Base-by-base conservation (phyloP, 2,888 invertebrate species). In the Yponomeuta cagnagella region DNA sequence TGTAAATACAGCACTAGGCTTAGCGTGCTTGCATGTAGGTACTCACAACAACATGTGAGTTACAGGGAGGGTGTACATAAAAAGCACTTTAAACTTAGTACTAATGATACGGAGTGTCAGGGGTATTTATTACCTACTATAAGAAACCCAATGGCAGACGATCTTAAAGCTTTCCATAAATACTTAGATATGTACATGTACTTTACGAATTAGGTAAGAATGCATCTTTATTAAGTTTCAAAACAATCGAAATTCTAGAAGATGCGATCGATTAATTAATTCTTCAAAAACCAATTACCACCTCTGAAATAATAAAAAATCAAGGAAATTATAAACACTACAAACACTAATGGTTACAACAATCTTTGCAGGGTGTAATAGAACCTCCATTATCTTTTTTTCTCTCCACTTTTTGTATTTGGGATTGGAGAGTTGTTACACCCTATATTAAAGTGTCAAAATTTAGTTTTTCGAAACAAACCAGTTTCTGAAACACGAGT, bases 71-170 rank as follows among this genome's bases (percentile, higher is more conserved):
- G 52, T 58, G 15, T 15, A 12, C 52, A 58, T 43, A 58, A 58
- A 58, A 58, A 58, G 52, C 52, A 58, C 52, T 12, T 58, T 8
- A 43, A 43, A 58, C 52, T 58, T 58, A 58, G 15, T 58, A 58
- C 15, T 12, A 4, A 58, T 58, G 15, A 15, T 58, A 43, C 8
- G 43, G 43, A 43, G 43, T 43, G 43, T 43, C 8, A 58, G 52
- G 52, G 52, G 52, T 58, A 52, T 15, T 58, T 58, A 4, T 52
- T 52, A 43, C 43, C 43, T 43, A 43, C 33, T 33, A 8, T 0
- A 43, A 43, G 9, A 79, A 78, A 77, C 77, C 77, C 82, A 76
- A 86, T 88, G 86, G 82, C 80, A 80, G 87, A 86, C 88, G 82
- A 75, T 78, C 84, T 86, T 74, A 72, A 88, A 87, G 86, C 83